A percentile compares a stretch with the other conserved stretches of the same genome.
Evolutionary conservation across 2,888 invertebrate genomes (phyloP).

Genomic region (Sphinx pinastri): DNA sequence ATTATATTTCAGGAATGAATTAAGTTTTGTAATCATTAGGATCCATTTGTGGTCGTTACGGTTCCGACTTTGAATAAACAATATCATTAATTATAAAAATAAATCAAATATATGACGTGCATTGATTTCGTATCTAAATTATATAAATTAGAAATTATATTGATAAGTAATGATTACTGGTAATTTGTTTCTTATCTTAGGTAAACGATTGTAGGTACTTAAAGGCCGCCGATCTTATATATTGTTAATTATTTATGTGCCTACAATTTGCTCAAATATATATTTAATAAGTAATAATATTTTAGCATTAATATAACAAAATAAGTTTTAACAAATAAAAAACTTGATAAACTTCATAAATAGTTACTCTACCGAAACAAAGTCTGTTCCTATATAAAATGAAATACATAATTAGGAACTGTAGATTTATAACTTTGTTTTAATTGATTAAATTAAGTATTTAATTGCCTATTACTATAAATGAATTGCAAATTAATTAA

Average conservation of each 20-base stretch:
- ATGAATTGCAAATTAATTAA: not conserved
- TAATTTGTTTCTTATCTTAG: conserved; percentile 8
- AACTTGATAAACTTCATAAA: too few species aligned
- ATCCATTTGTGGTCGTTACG: conserved; percentile 37
- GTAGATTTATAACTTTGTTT: not conserved
- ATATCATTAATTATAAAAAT: conserved; percentile 37
- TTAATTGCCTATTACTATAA: too few species aligned
- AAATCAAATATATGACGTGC: conserved; percentile 30
- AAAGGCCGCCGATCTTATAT: too few species aligned
- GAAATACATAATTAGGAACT: not conserved
- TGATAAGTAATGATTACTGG: conserved; percentile 31
- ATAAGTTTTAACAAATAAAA: too few species aligned
- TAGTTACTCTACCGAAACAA: too few species aligned
- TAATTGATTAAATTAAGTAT: not conserved
- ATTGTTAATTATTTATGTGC: too few species aligned
- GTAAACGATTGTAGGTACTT: not conserved
- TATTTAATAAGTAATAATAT: too few species aligned
- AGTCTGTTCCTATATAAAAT: too few species aligned
- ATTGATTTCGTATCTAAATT: conserved; percentile 39
- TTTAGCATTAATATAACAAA: too few species aligned
- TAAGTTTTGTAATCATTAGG: conserved; percentile 30
- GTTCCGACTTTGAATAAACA: conserved; percentile 34
- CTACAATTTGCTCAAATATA: too few species aligned
- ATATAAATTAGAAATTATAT: conserved; percentile 38
- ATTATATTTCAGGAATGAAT: conserved; percentile 22